Percentiles rank a stretch among this genome's conserved stretches.
Evolutionary conservation across 1,140 invertebrate species (phyloP).

Genomic region (Sinonovacula constricta): DNA sequence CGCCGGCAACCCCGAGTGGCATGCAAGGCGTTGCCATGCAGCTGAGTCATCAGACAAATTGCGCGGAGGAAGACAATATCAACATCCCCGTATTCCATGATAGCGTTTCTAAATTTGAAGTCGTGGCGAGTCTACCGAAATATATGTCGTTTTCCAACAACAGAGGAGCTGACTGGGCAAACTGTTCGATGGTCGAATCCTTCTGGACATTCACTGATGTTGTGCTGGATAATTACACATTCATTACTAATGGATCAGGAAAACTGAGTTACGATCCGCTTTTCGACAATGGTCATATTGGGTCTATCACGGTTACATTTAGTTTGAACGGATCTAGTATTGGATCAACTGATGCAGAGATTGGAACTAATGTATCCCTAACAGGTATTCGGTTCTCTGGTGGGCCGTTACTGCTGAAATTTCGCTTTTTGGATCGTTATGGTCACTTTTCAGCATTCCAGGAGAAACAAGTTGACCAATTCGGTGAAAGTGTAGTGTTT

Average conservation of each 20-base stretch:
- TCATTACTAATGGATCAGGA: not conserved
- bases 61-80: constrained; percentile 46
- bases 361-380: constrained; percentile 48
- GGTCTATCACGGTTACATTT: constrained; percentile 41
- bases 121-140: constrained; percentile 43
- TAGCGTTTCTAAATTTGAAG: not conserved
- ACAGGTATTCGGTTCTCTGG: constrained; percentile 11
- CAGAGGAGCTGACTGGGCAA: constrained; percentile 42
- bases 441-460: constrained; percentile 3
- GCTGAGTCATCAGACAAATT: constrained; percentile 22
- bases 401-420: constrained; percentile 16
- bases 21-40: constrained; percentile 14
- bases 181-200: constrained; percentile 25
- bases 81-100: constrained; percentile 44
- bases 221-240: not conserved
- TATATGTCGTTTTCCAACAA: constrained; percentile 42
- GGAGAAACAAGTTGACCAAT: constrained; percentile 3
- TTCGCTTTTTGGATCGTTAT: constrained; percentile 38
- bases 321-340: constrained; percentile 31
- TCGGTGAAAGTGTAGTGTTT: not conserved
- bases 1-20: not conserved
- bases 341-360: constrained; percentile 55
- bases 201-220: constrained; percentile 18
- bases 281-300: not conserved
- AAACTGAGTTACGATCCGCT: not conserved